These are phyloP conservation scores for Toxonevra muliebris DNA, from an alignment of 2,888 invertebrate genomes.

Conservation along the genomic window DNA sequence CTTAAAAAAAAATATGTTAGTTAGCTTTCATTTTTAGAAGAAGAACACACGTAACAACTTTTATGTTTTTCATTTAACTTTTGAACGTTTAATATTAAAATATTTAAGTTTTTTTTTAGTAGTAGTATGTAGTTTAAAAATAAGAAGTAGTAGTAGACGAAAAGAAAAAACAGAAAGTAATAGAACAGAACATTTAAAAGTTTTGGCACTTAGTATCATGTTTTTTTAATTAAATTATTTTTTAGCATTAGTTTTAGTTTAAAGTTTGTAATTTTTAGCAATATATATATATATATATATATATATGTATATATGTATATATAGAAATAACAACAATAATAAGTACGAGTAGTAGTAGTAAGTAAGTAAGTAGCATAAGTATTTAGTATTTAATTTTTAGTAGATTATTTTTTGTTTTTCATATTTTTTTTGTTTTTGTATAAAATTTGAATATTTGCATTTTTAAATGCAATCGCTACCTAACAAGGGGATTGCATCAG, in stretches of 20 bases:
- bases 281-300: constrained; percentile 53
- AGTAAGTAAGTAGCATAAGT: constrained; percentile 25
- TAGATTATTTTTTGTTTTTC: constrained; percentile 38
- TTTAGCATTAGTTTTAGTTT: constrained; percentile 42
- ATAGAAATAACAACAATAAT: constrained; percentile 25
- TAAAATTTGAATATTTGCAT: constrained; percentile 63
- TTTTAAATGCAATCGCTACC: constrained; percentile 76
- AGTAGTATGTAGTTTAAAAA: constrained; percentile 14
- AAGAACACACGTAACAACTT: constrained; percentile 10
- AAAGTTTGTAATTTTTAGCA: constrained; percentile 56
- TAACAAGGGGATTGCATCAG: constrained; percentile 99
- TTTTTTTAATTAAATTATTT: constrained; percentile 27
- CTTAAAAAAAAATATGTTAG: constrained; percentile 5
- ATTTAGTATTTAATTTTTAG: constrained; percentile 33
- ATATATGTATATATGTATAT: constrained; percentile 39
- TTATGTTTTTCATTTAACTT: constrained; percentile 15
- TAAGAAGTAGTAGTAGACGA: constrained; percentile 38
- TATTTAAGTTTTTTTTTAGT: constrained; percentile 21
- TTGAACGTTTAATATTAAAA: constrained; percentile 16
- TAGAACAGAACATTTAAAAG: constrained; percentile 37
- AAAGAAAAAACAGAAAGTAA: constrained; percentile 45
- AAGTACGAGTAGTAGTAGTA: background rate
- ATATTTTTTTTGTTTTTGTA: constrained; percentile 44
- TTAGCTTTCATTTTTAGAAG: background rate
- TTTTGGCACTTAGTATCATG: constrained; percentile 46